phyloP scores from a whole-genome alignment of 2,113 vertebrate species.

The Tor tambroides region DNA sequence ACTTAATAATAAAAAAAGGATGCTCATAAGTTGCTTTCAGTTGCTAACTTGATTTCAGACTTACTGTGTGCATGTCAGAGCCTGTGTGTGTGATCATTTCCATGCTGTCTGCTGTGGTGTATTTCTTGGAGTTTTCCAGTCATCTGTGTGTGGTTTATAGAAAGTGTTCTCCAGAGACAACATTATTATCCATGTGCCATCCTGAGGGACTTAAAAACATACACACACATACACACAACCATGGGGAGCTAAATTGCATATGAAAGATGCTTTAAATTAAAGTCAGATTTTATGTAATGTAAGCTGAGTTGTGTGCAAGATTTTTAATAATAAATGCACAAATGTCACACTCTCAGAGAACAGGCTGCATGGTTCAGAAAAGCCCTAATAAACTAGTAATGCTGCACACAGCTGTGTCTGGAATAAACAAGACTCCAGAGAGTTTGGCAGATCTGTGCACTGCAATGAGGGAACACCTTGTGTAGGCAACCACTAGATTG shows the following conservation, averaged over 20 bases:
- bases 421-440: conserved; percentile 45
- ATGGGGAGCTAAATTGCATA: neutral
- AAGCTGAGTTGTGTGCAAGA: neutral
- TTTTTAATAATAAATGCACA: conserved; percentile 12
- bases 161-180: conserved; percentile 17
- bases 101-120: conserved; percentile 35
- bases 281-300: conserved; percentile 5
- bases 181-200: conserved; percentile 4
- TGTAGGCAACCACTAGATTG: neutral
- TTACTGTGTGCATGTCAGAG: conserved; percentile 32
- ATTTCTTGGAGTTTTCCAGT: conserved; percentile 24
- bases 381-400: conserved; percentile 14
- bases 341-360: neutral
- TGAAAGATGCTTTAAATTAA: neutral
- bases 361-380: conserved; percentile 6
- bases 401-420: conserved; percentile 27
- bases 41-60: neutral
- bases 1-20: no score
- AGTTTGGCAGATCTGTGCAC: conserved; percentile 9
- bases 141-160: conserved; percentile 9
- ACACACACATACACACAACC: neutral
- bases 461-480: conserved; percentile 20
- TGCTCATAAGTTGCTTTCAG: neutral
- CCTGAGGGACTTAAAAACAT: conserved; percentile 7
- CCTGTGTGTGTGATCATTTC: conserved; percentile 25